Conservation (phyloP, 1,140 invertebrate genomes). For the Nasonia longicornis region DNA sequence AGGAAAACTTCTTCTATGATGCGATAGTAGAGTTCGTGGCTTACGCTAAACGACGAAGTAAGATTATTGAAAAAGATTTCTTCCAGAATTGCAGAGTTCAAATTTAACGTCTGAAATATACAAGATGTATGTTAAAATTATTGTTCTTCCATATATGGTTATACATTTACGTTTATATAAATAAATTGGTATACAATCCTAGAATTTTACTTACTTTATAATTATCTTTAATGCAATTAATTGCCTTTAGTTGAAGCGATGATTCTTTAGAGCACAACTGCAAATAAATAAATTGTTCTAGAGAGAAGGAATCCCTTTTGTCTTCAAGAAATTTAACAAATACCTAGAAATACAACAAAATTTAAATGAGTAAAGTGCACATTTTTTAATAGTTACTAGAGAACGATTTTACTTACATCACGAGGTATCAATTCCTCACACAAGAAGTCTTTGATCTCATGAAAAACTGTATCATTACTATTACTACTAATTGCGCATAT, state of each 20-base stretch:
- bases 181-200: background rate
- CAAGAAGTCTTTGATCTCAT: constrained; percentile 61
- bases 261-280: constrained; percentile 56
- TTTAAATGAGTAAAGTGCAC: constrained; percentile 24
- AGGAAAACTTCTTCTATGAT: constrained; percentile 63
- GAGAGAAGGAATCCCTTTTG: constrained; percentile 49
- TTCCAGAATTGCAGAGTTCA: constrained; percentile 58
- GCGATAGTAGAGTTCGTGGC: constrained; percentile 60
- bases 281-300: constrained; percentile 59
- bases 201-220: constrained; percentile 52
- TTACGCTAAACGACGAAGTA: constrained; percentile 59
- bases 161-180: too few species aligned
- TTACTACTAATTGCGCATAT: constrained; percentile 34
- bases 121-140: constrained; percentile 34
- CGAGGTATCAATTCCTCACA: constrained; percentile 49
- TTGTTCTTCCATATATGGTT: background rate
- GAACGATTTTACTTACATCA: constrained; percentile 49
- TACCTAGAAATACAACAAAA: constrained; percentile 49
- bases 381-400: constrained; percentile 10
- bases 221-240: constrained; percentile 58
- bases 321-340: constrained; percentile 58
- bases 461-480: constrained; percentile 52
- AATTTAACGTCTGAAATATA: constrained; percentile 53
- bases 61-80: constrained; percentile 65
- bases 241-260: constrained; percentile 56